Evolutionary conservation across 2,113 vertebrate species (phyloP), one percentile per base, ranked within the genome.

Genomic region (Sinocyclocheilus rhinocerous): DNA sequence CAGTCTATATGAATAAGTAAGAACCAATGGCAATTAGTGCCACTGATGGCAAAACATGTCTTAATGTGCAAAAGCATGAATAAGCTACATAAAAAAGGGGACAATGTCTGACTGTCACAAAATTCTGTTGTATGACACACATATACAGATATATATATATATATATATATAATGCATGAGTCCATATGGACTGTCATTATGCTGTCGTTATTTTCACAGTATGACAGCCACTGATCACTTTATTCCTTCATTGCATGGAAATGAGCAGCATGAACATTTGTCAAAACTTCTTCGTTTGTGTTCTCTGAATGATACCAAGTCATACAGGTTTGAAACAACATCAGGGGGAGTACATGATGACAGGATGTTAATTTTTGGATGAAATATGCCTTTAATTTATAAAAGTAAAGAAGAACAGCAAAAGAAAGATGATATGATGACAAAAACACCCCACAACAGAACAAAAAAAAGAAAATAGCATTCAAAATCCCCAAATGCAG

Each of bases 401-500:
- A 36, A 36, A 63, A 18, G 9, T 39, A 57, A 72, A n/a, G 52
- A 48, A 39, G 39, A 81, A 45, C 1, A 48, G 82, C 20, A 26
- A 69, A 83, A 67, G 15, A 77, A 24, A 72, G 5, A 52, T 20
- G 4, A 78, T 4, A 36, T 16, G 55, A 50, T 72, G 55, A 83
- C 26, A 52, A 50, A 63, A 65, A 63, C 18, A 18, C 12, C 18
- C 8, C 15, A 45, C 22, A 75, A 45, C 3, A 50, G 22, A 39
- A 52, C 4, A 42, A 75, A 22, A 61, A 82, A 61, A 52, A 15
- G 3, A 4, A 52, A 52, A 52, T 86, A 7, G 42, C 45, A 88
- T 69, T 73, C 87, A 87, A 85, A 88, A 83, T 83, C 84, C 83
- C 85, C 76, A 24, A 75, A n/a, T 36, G 63, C 67, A 80, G 73